These are phyloP conservation scores for Drosophila infuscata DNA, from an alignment of 2,888 invertebrate species.

Conservation along the genomic window DNA sequence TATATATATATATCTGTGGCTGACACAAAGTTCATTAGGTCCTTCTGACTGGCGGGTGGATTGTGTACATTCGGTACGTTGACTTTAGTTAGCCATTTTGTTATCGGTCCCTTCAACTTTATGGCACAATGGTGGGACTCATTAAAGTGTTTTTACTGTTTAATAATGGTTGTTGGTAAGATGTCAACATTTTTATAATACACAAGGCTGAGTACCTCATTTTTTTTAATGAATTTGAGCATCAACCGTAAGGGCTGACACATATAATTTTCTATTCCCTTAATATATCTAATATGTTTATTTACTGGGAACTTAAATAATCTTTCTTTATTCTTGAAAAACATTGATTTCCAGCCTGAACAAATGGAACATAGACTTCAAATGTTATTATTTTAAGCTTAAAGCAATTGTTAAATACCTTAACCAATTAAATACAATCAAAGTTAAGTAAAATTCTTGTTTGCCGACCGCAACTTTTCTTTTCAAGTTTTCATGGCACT, in stretches of 20 bases:
- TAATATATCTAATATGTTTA: background rate
- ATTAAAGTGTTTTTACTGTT: slow-evolving; percentile 43
- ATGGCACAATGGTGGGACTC: slow-evolving; percentile 51
- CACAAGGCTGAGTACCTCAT: background rate
- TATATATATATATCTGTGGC: slow-evolving; percentile 32
- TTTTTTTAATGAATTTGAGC: background rate
- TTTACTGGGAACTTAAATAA: background rate
- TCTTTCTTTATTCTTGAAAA: background rate
- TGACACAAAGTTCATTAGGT: slow-evolving; percentile 69
- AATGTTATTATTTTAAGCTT: background rate
- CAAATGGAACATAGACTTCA: background rate
- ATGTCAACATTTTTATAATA: background rate
- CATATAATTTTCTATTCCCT: background rate
- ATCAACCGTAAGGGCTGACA: background rate
- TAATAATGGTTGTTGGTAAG: background rate
- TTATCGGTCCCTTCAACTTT: slow-evolving; percentile 62
- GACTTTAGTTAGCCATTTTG: slow-evolving; percentile 42
- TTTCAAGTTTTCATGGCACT: background rate
- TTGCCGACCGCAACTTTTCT: background rate
- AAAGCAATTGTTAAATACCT: background rate
- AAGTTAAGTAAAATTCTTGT: background rate
- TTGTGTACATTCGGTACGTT: slow-evolving; percentile 13
- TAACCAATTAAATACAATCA: background rate
- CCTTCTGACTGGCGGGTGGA: slow-evolving; percentile 18
- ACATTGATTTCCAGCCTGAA: background rate